Evolutionary conservation across 1,140 invertebrate genomes (phyloP), one percentile per base, ranked within the genome.

Genomic region (Aphelenchoides besseyi): DNA sequence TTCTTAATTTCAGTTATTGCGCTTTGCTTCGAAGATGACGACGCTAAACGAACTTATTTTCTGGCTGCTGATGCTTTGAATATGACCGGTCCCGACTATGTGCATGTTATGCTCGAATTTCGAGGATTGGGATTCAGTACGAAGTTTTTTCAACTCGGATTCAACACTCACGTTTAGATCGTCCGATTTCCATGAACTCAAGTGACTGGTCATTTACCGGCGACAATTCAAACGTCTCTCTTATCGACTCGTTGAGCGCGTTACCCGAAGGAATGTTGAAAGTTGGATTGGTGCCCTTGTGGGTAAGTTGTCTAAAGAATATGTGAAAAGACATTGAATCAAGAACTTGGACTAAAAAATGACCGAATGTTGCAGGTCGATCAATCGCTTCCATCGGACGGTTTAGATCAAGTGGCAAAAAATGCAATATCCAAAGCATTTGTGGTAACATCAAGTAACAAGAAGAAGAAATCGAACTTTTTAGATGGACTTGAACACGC

Each of bases 81-180:
- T 33, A 66, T 36, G 63, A 35, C 30, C 59, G 28, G 2, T n/a
- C n/a, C 30, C 16, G n/a, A 18, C 16, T n/a, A 29, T 26, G 59
- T 30, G n/a, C 28, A 18, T n/a, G 59, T 48, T 48, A 23, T 23
- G 1, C 16, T 66, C 12, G 63, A 66, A 30, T 37, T 36, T 36
- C 30, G 63, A n/a, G 63, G 63, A 16, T 36, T 36, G 30, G 16
- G 26, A 66, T 66, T 66, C 63, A 36, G 63, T 66, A 53, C 30
- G 36, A 1, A 8, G 23, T 64, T 53, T 3, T 64, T 64, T 64
- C 18, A 59, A 41, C 9, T 9, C 9, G 23, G 18, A 59, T 41
- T 57, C n/a, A 41, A 41, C 5, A 41, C 5, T 64, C 5, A 64
- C 9, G 5, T 64, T 32, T n/a, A 64, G 23, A 64, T 64, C 3